Percentiles rank a stretch among this genome's conserved stretches.
Conservation (phyloP, 2,888 invertebrate genomes). For the Timandra comae region DNA sequence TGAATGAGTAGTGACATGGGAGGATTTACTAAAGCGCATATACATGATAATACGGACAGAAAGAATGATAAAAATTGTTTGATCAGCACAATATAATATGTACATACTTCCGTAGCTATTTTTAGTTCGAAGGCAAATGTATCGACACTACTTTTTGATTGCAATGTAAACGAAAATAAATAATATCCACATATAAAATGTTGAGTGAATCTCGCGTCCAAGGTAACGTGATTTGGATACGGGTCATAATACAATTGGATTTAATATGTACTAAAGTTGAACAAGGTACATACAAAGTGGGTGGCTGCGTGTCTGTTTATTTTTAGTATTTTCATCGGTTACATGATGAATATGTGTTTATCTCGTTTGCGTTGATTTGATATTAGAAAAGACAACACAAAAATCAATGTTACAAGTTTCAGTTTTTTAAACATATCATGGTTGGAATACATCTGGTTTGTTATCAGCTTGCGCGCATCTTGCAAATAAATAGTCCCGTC, state of each 20-base stretch:
- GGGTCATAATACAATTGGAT: conserved; percentile 18
- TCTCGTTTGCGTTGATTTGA: too few relatives aligned
- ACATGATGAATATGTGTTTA: conserved; percentile 9
- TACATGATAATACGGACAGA: conserved; percentile 21
- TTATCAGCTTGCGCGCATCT: too few relatives aligned
- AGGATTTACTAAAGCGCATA: conserved; percentile 3
- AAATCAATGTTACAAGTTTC: too few relatives aligned
- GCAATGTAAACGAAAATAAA: conserved; percentile 22
- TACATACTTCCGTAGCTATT: conserved; percentile 47
- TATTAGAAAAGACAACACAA: too few relatives aligned
- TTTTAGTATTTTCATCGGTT: conserved; percentile 20
- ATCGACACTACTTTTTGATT: conserved; percentile 32
- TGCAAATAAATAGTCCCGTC: too few relatives aligned
- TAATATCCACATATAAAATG: conserved; percentile 15
- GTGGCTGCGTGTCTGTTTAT: conserved; percentile 15
- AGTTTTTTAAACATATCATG: too few relatives aligned
- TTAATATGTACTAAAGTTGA: conserved; percentile 11
- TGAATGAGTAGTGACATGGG: neutral
- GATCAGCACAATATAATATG: conserved; percentile 47
- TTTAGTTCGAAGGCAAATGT: conserved; percentile 40
- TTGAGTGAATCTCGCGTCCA: conserved; percentile 12
- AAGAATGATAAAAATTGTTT: conserved; percentile 40
- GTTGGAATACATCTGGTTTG: too few relatives aligned
- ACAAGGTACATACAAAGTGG: conserved; percentile 12
- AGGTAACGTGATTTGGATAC: conserved; percentile 18